Conservation (phyloP, 2,888 invertebrate genomes). For the Zygothrica quintamaculata region DNA sequence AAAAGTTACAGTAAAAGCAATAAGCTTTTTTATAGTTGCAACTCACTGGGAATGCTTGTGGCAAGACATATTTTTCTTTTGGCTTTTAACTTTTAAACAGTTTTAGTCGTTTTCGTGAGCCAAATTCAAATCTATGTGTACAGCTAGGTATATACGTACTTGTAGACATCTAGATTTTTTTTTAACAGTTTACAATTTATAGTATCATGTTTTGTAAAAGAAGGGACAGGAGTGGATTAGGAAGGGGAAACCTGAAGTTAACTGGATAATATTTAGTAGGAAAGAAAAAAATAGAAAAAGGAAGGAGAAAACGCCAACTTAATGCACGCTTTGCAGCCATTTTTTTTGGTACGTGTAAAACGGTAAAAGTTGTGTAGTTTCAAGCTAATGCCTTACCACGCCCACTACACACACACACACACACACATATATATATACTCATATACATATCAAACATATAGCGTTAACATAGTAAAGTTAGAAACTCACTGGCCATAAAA, state of each 20-base stretch:
- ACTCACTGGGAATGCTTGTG: too few relatives aligned
- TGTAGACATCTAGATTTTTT: constrained; percentile 24
- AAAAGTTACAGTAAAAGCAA: constrained; percentile 17
- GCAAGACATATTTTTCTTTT: constrained; percentile 28
- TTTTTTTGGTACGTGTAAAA: constrained; percentile 54
- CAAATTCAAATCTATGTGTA: constrained; percentile 29
- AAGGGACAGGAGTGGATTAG: too few relatives aligned
- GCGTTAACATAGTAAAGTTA: constrained; percentile 18
- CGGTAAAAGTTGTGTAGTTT: constrained; percentile 37
- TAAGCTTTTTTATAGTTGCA: constrained; percentile 15
- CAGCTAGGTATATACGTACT: constrained; percentile 4
- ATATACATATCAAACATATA: constrained; percentile 2
- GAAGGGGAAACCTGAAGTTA: background rate
- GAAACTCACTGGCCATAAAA: constrained; percentile 56
- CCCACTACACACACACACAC: constrained; percentile 15
- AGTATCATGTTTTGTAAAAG: constrained; percentile 36
- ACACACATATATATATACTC: constrained; percentile 3
- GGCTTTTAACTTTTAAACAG: constrained; percentile 46
- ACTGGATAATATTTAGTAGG: background rate
- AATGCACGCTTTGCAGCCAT: constrained; percentile 55
- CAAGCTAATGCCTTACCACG: constrained; percentile 23
- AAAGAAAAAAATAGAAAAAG: background rate
- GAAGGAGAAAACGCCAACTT: constrained; percentile 24
- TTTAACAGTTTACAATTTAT: constrained; percentile 24
- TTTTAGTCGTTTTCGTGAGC: constrained; percentile 28